phyloP scores from a whole-genome alignment of 2,797 vertebrate species.

The Gymnopithys bicolor region DNA sequence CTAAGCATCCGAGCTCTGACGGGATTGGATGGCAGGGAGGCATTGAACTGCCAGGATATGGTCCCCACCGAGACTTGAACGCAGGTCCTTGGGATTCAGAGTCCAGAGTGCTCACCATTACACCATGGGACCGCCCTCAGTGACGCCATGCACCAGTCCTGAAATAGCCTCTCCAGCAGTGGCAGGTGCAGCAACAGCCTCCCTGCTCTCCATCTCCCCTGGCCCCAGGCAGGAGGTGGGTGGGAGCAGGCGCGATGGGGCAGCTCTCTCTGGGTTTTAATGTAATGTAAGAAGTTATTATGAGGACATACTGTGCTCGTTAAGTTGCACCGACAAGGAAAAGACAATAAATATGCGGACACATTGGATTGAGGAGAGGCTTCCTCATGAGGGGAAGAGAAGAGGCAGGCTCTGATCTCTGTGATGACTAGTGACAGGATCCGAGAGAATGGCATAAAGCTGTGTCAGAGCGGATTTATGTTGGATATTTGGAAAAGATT shows the following conservation, averaged over 20 bases:
- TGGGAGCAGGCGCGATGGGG: background rate
- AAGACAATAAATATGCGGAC: background rate
- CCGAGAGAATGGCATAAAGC: background rate
- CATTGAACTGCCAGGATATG: too few relatives aligned
- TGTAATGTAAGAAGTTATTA: background rate
- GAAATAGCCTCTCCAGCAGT: fast-evolving
- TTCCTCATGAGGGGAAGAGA: too few relatives aligned
- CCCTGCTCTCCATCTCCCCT: too few relatives aligned
- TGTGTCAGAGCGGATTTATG: background rate
- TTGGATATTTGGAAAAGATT: background rate
- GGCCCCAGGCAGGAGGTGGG: fast-evolving
- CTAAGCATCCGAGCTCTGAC: too few relatives aligned
- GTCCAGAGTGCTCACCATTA: too few relatives aligned
- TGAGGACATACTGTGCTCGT: fast-evolving
- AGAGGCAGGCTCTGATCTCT: too few relatives aligned
- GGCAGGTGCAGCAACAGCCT: fast-evolving
- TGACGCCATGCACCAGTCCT: fast-evolving
- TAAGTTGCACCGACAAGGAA: background rate
- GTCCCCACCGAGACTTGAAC: too few relatives aligned
- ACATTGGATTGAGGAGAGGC: background rate
- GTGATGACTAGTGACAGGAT: too few relatives aligned
- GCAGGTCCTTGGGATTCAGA: too few relatives aligned
- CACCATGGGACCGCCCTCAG: too few relatives aligned
- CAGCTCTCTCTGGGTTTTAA: background rate
- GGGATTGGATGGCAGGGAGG: too few relatives aligned